Conservation (phyloP, 2,113 vertebrate genomes). For the Tachycineta bicolor region DNA sequence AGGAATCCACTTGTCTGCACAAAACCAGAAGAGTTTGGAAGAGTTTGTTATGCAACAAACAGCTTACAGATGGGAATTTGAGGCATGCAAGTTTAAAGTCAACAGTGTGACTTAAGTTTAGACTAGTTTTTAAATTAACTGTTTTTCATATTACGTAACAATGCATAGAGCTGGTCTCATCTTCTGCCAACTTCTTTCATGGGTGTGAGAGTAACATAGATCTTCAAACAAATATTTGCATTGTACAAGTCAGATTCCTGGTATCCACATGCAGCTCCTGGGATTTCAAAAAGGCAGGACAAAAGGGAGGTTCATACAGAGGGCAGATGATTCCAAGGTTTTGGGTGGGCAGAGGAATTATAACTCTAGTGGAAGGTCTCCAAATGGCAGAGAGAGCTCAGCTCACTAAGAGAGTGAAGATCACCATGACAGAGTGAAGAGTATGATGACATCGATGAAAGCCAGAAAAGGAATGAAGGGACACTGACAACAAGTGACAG, state of each 20-base stretch:
- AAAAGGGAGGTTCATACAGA: neutral
- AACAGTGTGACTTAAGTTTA: neutral
- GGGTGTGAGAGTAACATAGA: neutral
- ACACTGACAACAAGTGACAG: neutral
- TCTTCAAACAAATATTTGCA: neutral
- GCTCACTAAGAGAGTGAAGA: neutral
- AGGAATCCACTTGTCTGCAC: neutral
- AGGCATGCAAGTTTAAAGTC: neutral
- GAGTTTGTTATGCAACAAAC: neutral
- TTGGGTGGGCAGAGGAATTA: neutral
- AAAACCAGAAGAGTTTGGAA: neutral
- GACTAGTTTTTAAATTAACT: neutral
- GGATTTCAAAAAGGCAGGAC: neutral
- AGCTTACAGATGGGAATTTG: neutral
- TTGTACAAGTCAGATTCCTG: neutral
- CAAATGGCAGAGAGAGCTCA: neutral
- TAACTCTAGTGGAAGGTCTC: neutral
- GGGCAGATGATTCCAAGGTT: neutral
- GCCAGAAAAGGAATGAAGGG: neutral
- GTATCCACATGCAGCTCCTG: neutral
- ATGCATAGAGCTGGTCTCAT: neutral
- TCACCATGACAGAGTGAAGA: neutral
- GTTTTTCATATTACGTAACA: fast-evolving
- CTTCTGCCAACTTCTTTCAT: neutral
- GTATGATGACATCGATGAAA: neutral